These are phyloP conservation scores for Sebastes trivittatus DNA, from an alignment of 2,797 vertebrate species.

Conservation along the genomic window DNA sequence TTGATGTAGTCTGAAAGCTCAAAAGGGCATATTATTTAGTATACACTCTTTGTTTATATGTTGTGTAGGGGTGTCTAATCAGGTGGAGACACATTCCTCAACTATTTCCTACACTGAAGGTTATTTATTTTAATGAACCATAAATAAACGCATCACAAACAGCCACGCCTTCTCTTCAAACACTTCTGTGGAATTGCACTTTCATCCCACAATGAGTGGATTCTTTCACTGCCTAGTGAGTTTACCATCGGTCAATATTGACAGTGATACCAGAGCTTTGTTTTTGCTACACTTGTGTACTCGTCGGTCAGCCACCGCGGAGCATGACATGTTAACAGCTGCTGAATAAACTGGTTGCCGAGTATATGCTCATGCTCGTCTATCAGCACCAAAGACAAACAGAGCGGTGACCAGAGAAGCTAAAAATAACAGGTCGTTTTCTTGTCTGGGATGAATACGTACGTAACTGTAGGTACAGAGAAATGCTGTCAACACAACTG, in stretches of 20 bases:
- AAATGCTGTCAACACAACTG: neutral
- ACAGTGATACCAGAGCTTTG: constrained; percentile 42
- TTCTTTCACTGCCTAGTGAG: constrained; percentile 48
- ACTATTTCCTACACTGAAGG: neutral
- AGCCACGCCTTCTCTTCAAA: neutral
- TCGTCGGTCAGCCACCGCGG: neutral
- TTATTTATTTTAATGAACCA: neutral
- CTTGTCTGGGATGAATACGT: neutral
- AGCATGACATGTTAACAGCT: constrained; percentile 6
- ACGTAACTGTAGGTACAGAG: neutral
- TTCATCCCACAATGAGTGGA: neutral
- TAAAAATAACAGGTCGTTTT: neutral
- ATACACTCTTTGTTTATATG: neutral
- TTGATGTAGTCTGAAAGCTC: neutral
- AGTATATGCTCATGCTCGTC: neutral
- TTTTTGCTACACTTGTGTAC: constrained; percentile 25
- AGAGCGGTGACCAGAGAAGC: constrained; percentile 5
- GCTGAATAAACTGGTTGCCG: constrained; percentile 29
- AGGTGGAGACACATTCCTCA: neutral
- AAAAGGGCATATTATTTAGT: neutral
- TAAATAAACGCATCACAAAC: neutral
- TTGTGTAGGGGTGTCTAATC: neutral
- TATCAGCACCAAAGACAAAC: constrained; percentile 36
- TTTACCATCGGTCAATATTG: constrained; percentile 67
- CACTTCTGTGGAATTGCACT: neutral